Conservation (phyloP, 1,140 invertebrate species). For the Trichogramma pretiosum region DNA sequence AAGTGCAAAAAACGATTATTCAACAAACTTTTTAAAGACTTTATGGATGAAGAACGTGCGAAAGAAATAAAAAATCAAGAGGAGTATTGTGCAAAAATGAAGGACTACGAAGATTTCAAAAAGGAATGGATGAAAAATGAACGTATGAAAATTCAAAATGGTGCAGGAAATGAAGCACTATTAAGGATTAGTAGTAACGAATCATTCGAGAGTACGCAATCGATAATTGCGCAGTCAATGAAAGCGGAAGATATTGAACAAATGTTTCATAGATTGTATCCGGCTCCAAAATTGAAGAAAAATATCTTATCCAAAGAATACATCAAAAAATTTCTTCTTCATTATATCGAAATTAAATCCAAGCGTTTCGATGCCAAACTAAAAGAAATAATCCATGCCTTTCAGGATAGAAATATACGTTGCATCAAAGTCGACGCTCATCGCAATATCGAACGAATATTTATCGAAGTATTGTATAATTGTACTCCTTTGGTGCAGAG, state of each 20-base stretch:
- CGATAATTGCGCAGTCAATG: not conserved
- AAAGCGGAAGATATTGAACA: constrained; percentile 2
- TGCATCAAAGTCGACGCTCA: constrained; percentile 37
- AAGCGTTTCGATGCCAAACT: constrained; percentile 39
- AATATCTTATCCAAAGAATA: constrained; percentile 44
- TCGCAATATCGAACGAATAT: constrained; percentile 32
- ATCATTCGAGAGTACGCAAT: not conserved
- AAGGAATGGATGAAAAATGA: constrained; percentile 23
- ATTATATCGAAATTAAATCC: constrained; percentile 41
- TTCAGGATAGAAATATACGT: constrained; percentile 41
- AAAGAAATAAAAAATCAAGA: constrained; percentile 30
- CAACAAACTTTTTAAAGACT: constrained; percentile 30
- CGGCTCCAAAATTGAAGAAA: constrained; percentile 39
- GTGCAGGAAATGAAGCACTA: constrained; percentile 22
- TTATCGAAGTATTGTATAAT: constrained; percentile 30
- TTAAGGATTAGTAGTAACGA: constrained; percentile 5
- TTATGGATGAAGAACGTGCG: constrained; percentile 27
- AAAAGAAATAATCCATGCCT: constrained; percentile 25
- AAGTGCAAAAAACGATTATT: constrained; percentile 34
- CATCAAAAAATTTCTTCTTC: constrained; percentile 33
- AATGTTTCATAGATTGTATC: constrained; percentile 15
- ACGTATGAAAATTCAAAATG: constrained; percentile 17
- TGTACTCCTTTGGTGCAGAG: constrained; percentile 37
- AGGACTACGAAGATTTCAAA: constrained; percentile 24
- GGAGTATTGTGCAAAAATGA: not conserved